A percentile compares a stretch with the other conserved stretches of the same genome.
phyloP scores from a whole-genome alignment of 2,888 invertebrate genomes.

The Unio delphinus region DNA sequence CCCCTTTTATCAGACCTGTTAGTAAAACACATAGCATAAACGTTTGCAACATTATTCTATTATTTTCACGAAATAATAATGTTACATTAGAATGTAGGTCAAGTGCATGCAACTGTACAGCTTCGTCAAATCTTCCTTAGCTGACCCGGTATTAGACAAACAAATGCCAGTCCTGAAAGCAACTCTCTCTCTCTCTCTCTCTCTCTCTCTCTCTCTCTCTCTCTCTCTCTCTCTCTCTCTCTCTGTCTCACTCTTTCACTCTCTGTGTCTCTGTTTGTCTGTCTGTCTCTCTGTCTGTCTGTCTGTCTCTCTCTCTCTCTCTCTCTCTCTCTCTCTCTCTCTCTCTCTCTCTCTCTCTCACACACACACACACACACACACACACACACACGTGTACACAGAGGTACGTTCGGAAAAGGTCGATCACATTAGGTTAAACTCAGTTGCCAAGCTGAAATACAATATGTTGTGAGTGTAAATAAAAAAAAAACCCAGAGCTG shows the following conservation, averaged over 20 bases:
- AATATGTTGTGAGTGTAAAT: too few relatives aligned
- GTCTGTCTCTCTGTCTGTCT: not conserved
- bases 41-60: too few relatives aligned
- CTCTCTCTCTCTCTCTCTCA: not conserved
- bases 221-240: not conserved
- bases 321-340: conserved; percentile 8
- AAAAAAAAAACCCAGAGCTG: too few relatives aligned
- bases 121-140: too few relatives aligned
- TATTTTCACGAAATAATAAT: too few relatives aligned
- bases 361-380: not conserved
- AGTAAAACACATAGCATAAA: too few relatives aligned
- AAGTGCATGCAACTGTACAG: too few relatives aligned
- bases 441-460: too few relatives aligned
- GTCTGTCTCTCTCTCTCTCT: not conserved
- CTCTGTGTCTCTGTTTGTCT: not conserved
- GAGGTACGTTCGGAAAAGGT: not conserved
- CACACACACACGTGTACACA: not conserved
- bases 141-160: too few relatives aligned
- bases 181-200: not conserved
- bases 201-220: conserved; percentile 5
- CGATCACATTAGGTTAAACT: too few relatives aligned
- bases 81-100: too few relatives aligned
- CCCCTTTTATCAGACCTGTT: too few relatives aligned
- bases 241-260: conserved; percentile 7
- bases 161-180: not conserved